A percentile compares a stretch with the other conserved stretches of the same genome.
These are phyloP conservation scores for Carcharodon carcharias DNA, from an alignment of 2,797 vertebrate genomes.

Conservation along the genomic window DNA sequence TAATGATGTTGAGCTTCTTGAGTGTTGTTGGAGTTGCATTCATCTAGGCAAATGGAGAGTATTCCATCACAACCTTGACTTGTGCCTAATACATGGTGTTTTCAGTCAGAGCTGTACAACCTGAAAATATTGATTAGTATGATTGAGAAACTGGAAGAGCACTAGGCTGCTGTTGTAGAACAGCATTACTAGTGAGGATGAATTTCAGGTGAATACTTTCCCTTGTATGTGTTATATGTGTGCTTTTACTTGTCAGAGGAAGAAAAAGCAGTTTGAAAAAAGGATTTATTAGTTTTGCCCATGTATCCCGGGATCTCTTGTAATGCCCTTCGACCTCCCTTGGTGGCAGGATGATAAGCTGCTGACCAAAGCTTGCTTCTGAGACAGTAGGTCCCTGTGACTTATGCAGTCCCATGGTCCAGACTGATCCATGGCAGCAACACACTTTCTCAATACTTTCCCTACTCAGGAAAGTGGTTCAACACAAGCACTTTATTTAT, in stretches of 20 bases:
- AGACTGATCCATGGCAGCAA: neutral
- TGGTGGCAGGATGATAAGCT: neutral
- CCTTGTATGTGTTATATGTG: neutral
- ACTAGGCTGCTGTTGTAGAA: neutral
- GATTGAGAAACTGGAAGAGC: neutral
- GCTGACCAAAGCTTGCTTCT: neutral
- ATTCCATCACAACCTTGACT: neutral
- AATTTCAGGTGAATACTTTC: neutral
- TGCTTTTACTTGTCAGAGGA: neutral
- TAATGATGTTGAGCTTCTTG: neutral
- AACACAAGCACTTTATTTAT: neutral
- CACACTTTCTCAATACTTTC: neutral
- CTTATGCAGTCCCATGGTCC: neutral
- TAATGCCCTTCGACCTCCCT: neutral
- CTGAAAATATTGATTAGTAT: neutral
- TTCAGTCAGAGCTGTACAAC: neutral
- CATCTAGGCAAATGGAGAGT: neutral
- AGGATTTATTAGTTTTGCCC: neutral
- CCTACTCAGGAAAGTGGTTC: neutral
- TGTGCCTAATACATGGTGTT: neutral
- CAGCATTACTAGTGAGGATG: neutral
- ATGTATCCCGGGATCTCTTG: neutral
- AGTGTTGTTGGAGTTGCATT: neutral
- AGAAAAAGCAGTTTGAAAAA: neutral
- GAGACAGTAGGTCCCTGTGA: neutral